These are phyloP conservation scores for Coelopa pilipes DNA, from an alignment of 2,888 invertebrate genomes.

Conservation along the genomic window DNA sequence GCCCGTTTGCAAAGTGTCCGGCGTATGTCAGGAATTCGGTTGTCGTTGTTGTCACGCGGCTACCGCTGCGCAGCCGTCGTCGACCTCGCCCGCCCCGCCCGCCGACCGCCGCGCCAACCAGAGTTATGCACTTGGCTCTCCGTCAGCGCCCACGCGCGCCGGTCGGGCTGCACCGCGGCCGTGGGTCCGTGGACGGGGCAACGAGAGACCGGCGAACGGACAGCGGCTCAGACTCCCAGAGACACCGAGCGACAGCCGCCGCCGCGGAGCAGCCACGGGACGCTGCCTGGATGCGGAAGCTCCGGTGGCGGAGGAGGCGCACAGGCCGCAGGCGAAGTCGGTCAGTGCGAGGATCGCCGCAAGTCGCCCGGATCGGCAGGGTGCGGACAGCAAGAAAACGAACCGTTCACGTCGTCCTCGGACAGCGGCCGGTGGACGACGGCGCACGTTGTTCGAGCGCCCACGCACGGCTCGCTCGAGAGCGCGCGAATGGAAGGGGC, in stretches of 20 bases:
- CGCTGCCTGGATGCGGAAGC: no score
- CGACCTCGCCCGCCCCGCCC: background rate
- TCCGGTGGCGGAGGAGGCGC: no score
- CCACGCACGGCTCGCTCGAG: no score
- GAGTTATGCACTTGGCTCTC: conserved; percentile 37
- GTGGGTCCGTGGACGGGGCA: background rate
- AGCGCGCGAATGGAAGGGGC: no score
- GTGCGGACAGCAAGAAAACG: no score
- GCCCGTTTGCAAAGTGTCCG: conserved; percentile 23
- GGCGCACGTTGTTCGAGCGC: no score
- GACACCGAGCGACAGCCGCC: no score
- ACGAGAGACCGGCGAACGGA: background rate
- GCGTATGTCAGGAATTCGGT: conserved; percentile 36
- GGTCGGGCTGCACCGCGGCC: background rate
- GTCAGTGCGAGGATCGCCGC: no score
- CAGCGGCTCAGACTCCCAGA: background rate
- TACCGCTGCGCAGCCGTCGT: conserved; percentile 39
- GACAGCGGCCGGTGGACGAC: no score
- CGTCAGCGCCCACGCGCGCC: conserved; percentile 31
- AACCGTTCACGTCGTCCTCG: no score
- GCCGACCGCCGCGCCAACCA: conserved; percentile 30
- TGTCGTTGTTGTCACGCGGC: conserved; percentile 39
- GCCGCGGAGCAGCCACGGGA: background rate
- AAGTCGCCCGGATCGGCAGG: no score
- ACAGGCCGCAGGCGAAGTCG: no score